phyloP scores from a whole-genome alignment of 2,113 vertebrate genomes.

The Corythoichthys haematopterus region DNA sequence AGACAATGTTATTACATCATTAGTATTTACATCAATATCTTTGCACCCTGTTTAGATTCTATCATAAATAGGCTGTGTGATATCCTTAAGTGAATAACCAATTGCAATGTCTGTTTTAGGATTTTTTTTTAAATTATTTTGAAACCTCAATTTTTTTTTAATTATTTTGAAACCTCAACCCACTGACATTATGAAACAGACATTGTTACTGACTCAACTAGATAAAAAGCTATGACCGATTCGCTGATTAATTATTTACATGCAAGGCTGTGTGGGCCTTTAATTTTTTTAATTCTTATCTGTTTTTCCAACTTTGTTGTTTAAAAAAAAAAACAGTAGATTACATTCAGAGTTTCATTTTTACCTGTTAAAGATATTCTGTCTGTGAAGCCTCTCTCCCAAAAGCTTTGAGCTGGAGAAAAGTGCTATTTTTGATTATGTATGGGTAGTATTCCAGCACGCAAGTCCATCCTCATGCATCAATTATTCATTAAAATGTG shows the following conservation, averaged over 20 bases:
- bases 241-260: constrained; percentile 47
- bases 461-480: constrained; percentile 14
- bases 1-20: not conserved
- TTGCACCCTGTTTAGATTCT: not conserved
- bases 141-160: not conserved
- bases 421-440: constrained; percentile 27
- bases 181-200: not conserved
- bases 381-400: constrained; percentile 12
- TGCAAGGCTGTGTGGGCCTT: constrained; percentile 9
- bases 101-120: too few species aligned
- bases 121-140: not conserved
- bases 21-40: not conserved
- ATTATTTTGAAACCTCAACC: not conserved
- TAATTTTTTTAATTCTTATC: not conserved
- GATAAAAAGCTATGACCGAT: constrained; percentile 35
- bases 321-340: constrained; percentile 3
- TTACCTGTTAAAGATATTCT: constrained; percentile 7
- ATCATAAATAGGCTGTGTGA: not conserved
- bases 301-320: constrained; percentile 3
- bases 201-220: constrained; percentile 3
- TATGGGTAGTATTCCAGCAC: constrained; percentile 15
- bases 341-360: constrained; percentile 10
- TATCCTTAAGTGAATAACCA: too few species aligned
- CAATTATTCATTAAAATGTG: constrained; percentile 46
- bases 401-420: constrained; percentile 17